A percentile compares a stretch with the other conserved stretches of the same genome.
phyloP scores from a whole-genome alignment of 2,113 vertebrate genomes.

The Planiliza haematocheilus region DNA sequence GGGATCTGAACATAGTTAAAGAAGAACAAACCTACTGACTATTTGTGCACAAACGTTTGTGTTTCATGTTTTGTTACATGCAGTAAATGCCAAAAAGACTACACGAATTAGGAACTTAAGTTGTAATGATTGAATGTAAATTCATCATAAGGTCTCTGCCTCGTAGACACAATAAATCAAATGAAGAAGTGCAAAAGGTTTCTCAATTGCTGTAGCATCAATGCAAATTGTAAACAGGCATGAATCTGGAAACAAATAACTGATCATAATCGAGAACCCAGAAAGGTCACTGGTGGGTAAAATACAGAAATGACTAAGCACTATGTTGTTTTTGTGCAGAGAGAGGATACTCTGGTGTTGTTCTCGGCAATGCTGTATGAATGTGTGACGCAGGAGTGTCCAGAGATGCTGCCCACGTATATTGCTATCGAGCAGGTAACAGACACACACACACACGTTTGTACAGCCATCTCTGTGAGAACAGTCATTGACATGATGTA shows the following conservation, averaged over 20 bases:
- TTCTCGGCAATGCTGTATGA: slow-evolving; percentile 96
- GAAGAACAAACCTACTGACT: neutral
- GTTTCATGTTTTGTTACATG: neutral
- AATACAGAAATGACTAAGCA: no score
- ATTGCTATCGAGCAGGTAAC: slow-evolving; percentile 96
- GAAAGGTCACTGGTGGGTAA: no score
- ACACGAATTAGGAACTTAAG: neutral
- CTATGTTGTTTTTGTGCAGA: slow-evolving; percentile 80
- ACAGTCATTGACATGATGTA: no score
- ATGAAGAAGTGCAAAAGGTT: neutral
- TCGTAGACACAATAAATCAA: neutral
- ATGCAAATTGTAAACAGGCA: neutral
- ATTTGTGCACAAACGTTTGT: neutral
- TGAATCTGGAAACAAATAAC: neutral
- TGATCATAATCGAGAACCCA: neutral
- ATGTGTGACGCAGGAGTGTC: slow-evolving; percentile 96
- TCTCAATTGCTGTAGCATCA: neutral
- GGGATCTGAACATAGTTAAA: no score
- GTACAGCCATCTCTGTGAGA: no score
- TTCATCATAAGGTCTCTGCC: neutral
- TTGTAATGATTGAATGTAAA: neutral
- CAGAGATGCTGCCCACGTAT: slow-evolving; percentile 96
- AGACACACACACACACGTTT: neutral
- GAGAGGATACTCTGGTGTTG: slow-evolving; percentile 89
- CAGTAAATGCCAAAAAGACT: neutral